Percentiles rank a stretch among this genome's conserved stretches.
phyloP scores from a whole-genome alignment of 2,113 vertebrate genomes.

The Bucco capensis region DNA sequence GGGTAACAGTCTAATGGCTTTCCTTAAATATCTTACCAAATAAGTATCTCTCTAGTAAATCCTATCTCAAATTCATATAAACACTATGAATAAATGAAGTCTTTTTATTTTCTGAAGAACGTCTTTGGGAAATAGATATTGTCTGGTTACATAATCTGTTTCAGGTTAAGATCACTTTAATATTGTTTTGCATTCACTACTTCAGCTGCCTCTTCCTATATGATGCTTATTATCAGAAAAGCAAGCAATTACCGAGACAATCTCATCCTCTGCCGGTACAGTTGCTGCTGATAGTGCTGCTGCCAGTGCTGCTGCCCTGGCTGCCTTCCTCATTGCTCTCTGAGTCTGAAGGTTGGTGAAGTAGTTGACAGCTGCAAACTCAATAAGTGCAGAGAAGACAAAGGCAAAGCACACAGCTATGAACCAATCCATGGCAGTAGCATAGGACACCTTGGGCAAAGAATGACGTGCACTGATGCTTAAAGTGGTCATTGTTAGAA shows the following conservation, averaged over 20 bases:
- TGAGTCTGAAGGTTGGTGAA: conserved; percentile 93
- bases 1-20: neutral
- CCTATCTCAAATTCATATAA: neutral
- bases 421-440: conserved; percentile 97
- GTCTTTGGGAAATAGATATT: neutral
- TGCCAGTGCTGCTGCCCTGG: conserved; percentile 74
- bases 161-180: conserved; percentile 42
- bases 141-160: conserved; percentile 70
- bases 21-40: neutral
- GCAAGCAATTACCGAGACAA: conserved; percentile 81
- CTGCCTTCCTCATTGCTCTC: conserved; percentile 76
- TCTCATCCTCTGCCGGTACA: conserved; percentile 75
- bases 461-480: conserved; percentile 95
- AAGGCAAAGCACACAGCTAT: conserved; percentile 97
- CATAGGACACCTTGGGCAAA: conserved; percentile 93
- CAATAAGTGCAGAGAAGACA: conserved; percentile 95
- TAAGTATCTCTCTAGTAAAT: neutral
- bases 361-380: conserved; percentile 97
- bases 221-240: conserved; percentile 70
- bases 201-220: conserved; percentile 71
- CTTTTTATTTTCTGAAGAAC: neutral
- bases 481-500: conserved; percentile 93
- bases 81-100: neutral
- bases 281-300: conserved; percentile 76
- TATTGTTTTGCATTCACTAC: conserved; percentile 29